Conservation (phyloP, 2,113 vertebrate genomes). For the Baryphthengus martii region DNA sequence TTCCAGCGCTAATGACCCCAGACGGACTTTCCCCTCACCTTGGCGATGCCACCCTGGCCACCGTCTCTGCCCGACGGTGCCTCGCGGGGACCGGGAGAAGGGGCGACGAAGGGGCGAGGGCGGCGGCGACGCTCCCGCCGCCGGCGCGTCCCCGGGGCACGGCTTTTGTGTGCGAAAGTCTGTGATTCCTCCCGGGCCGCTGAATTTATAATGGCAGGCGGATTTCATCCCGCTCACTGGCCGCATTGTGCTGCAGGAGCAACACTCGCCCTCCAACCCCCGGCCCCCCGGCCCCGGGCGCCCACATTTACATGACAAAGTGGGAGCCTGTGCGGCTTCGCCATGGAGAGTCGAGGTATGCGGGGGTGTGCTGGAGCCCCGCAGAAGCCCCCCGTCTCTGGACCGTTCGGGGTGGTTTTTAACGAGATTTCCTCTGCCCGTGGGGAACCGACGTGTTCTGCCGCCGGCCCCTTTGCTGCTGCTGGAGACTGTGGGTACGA, state of each 20-base stretch:
- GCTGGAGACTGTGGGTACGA: neutral
- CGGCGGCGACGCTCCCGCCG: neutral
- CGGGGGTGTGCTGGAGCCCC: neutral
- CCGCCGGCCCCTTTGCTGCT: neutral
- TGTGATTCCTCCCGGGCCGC: slow-evolving; percentile 20
- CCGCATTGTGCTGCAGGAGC: slow-evolving; percentile 54
- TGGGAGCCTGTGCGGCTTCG: slow-evolving; percentile 47
- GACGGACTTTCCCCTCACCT: neutral
- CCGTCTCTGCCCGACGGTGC: neutral
- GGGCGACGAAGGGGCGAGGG: too few species aligned
- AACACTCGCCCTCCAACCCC: slow-evolving; percentile 23
- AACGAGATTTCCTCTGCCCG: neutral
- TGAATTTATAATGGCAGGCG: slow-evolving; percentile 57
- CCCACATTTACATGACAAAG: slow-evolving; percentile 75
- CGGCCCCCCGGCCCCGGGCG: neutral
- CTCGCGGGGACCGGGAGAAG: accelerated
- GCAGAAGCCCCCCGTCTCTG: neutral
- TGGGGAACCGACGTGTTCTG: accelerated
- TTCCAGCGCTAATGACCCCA: neutral
- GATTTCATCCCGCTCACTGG: slow-evolving; percentile 50
- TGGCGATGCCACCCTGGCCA: neutral
- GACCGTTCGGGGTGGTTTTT: neutral
- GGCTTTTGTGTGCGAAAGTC: slow-evolving; percentile 34
- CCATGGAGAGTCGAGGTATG: slow-evolving; percentile 67
- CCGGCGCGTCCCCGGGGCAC: neutral